Percentiles rank a stretch among this genome's conserved stretches.
Conservation (phyloP, 1,140 invertebrate species). For the Pachypeltis micranthus region DNA sequence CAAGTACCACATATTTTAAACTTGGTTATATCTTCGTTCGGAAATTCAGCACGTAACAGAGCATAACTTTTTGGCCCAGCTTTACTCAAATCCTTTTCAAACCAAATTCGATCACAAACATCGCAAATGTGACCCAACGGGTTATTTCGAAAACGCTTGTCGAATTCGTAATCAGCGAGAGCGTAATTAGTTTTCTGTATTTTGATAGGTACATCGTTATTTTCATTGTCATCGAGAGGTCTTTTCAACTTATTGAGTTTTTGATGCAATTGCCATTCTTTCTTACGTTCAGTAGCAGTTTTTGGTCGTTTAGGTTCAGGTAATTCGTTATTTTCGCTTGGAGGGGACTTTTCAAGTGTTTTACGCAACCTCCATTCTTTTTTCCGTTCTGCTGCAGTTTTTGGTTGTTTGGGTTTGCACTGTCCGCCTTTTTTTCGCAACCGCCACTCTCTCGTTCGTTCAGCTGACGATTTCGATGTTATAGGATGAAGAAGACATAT, state of each 20-base stretch:
- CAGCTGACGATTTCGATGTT: neutral
- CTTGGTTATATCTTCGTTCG: neutral
- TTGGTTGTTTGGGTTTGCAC: neutral
- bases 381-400: neutral
- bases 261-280: neutral
- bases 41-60: neutral
- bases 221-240: neutral
- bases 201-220: neutral
- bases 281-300: slow-evolving; percentile 1
- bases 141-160: neutral
- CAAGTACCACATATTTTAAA: neutral
- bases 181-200: neutral
- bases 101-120: slow-evolving; percentile 4
- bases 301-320: neutral
- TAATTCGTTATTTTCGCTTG: neutral
- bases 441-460: neutral
- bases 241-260: neutral
- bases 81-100: neutral
- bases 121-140: neutral
- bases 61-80: neutral
- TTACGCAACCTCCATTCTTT: neutral
- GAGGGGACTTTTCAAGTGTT: neutral
- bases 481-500: too few relatives aligned
- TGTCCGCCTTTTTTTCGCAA: neutral
- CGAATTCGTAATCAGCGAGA: neutral